A percentile compares a stretch with the other conserved stretches of the same genome.
These are phyloP conservation scores for Hypothenemus hampei DNA, from an alignment of 1,140 invertebrate genomes.

Conservation along the genomic window DNA sequence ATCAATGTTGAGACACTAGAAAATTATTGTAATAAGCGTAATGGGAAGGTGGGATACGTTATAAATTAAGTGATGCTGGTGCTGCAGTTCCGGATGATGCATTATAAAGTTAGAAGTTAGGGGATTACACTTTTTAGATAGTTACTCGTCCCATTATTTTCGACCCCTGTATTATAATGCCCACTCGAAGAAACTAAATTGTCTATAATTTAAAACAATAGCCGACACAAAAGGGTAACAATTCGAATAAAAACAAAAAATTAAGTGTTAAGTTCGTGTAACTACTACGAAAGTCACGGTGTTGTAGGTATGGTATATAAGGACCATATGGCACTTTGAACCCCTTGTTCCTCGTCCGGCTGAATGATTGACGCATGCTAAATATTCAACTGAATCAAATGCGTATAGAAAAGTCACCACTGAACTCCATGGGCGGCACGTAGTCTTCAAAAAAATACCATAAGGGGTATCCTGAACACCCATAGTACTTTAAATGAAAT, in stretches of 20 bases:
- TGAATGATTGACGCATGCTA: conserved; percentile 20
- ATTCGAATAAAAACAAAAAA: not conserved
- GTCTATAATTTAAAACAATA: too few relatives aligned
- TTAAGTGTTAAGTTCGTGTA: not conserved
- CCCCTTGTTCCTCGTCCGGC: conserved; percentile 2
- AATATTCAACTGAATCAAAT: conserved; percentile 10
- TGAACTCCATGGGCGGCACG: not conserved
- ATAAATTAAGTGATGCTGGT: conserved; percentile 13
- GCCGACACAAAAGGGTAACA: not conserved
- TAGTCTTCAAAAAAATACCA: not conserved
- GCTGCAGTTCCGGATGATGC: conserved; percentile 13
- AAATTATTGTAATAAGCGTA: conserved; percentile 23
- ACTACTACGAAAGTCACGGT: conserved; percentile 5
- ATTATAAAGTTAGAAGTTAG: conserved; percentile 25
- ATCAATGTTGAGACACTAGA: conserved; percentile 28
- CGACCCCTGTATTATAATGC: too few relatives aligned
- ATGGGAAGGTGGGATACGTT: conserved; percentile 12
- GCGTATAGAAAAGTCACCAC: not conserved
- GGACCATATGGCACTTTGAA: conserved; percentile 6
- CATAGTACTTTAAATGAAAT: conserved; percentile 2
- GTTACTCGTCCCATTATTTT: not conserved
- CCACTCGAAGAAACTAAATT: not conserved
- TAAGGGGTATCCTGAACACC: not conserved
- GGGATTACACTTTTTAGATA: not conserved
- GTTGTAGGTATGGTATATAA: not conserved